These are phyloP conservation scores for Uloborus diversus DNA, from an alignment of 1,140 invertebrate species.

Conservation along the genomic window DNA sequence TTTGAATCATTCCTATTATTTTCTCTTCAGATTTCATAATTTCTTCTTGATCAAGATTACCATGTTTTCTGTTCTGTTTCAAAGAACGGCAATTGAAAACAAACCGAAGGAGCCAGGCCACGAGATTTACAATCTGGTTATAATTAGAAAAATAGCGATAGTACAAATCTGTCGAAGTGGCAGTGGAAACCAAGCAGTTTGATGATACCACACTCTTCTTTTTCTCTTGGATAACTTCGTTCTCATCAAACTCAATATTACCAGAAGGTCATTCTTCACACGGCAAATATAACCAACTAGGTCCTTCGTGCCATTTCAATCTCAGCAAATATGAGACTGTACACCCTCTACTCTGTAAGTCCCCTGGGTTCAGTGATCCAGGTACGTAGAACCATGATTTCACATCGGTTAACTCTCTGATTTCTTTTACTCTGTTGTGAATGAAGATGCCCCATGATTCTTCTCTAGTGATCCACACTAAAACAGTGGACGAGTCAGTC, in stretches of 20 bases:
- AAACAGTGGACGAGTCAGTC: slow-evolving; percentile 12
- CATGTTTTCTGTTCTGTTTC: not conserved
- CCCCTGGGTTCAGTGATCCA: slow-evolving; percentile 8
- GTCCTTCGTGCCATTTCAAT: slow-evolving; percentile 13
- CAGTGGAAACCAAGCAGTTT: not conserved
- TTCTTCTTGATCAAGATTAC: not conserved
- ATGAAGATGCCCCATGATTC: slow-evolving; percentile 3
- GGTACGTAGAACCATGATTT: not conserved
- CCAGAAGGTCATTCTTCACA: slow-evolving; percentile 16
- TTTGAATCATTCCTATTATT: not conserved
- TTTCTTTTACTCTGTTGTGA: slow-evolving; percentile 7
- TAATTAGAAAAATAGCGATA: not conserved
- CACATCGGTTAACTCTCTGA: not conserved
- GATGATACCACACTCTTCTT: not conserved
- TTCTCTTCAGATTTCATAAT: not conserved
- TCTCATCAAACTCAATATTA: not conserved
- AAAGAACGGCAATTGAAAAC: not conserved
- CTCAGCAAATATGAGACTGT: not conserved
- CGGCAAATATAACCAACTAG: not conserved
- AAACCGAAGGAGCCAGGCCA: not conserved
- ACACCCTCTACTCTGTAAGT: not conserved
- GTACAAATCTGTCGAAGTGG: not conserved
- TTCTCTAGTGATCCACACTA: not conserved
- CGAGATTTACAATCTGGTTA: not conserved
- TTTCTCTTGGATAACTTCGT: not conserved